phyloP scores from a whole-genome alignment of 2,113 vertebrate genomes.

The Siniperca knerii region DNA sequence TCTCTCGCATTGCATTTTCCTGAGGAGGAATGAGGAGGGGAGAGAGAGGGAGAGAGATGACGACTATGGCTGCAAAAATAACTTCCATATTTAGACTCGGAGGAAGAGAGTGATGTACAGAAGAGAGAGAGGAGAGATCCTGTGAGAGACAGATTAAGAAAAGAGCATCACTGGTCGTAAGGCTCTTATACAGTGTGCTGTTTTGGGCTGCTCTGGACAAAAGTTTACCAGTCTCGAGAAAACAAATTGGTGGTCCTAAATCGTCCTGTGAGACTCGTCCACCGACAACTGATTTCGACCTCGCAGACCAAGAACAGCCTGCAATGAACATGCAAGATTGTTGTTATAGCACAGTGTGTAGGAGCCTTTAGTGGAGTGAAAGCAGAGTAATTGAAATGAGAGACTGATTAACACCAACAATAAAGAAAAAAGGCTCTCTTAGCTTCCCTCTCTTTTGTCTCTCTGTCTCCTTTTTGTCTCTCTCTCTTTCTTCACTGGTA shows the following conservation, averaged over 20 bases:
- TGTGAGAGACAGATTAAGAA: constrained; percentile 18
- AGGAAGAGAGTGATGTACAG: constrained; percentile 35
- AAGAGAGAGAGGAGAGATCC: constrained; percentile 10
- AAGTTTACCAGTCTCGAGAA: neutral
- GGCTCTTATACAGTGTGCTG: neutral
- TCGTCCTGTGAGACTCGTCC: neutral
- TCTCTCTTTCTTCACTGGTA: neutral
- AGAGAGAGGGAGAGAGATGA: constrained; percentile 41
- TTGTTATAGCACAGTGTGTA: neutral
- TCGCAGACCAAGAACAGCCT: neutral
- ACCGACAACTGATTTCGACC: neutral
- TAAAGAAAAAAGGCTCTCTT: neutral
- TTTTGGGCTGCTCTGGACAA: neutral
- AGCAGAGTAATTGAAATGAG: constrained; percentile 19
- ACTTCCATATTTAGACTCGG: constrained; percentile 82
- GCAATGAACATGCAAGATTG: neutral
- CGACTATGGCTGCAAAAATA: constrained; percentile 61
- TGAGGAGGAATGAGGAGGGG: constrained; percentile 29
- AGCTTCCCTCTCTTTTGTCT: neutral
- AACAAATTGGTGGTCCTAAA: neutral
- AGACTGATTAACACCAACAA: neutral
- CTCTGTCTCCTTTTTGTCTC: neutral
- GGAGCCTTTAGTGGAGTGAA: constrained; percentile 1
- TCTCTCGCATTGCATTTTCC: constrained; percentile 52
- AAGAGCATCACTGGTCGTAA: neutral